A percentile compares a stretch with the other conserved stretches of the same genome.
Conservation (phyloP, 2,797 vertebrate species). For the Numenius phaeopus region DNA sequence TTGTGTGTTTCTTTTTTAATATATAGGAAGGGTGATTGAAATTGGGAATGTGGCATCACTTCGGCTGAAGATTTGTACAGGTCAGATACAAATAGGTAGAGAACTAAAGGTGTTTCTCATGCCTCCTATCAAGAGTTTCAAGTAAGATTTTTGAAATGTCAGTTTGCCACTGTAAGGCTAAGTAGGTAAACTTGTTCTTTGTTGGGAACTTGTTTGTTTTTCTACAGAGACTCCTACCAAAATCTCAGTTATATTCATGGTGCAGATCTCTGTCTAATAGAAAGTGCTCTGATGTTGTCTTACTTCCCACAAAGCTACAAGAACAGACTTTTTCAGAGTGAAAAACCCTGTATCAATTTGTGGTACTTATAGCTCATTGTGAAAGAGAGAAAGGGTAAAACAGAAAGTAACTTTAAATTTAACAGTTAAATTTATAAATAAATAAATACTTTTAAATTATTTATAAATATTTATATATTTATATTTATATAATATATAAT, state of each 20-base stretch:
- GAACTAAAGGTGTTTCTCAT: neutral
- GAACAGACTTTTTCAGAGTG: neutral
- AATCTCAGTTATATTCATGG: neutral
- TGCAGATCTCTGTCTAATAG: neutral
- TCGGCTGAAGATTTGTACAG: neutral
- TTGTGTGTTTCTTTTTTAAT: neutral
- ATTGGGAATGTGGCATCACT: neutral
- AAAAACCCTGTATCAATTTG: neutral
- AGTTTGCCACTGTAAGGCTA: neutral
- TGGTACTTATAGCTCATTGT: neutral
- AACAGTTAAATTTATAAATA: no score
- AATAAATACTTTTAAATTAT: no score
- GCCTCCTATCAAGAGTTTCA: neutral
- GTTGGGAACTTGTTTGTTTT: neutral
- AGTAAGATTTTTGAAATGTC: neutral
- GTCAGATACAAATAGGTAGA: neutral
- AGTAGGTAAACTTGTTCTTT: neutral
- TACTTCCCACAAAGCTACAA: neutral
- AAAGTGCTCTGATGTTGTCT: neutral
- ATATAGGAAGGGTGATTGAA: neutral
- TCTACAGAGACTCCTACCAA: neutral
- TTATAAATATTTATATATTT: no score
- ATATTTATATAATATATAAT: no score
- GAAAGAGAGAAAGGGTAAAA: neutral
- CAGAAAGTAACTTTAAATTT: neutral